Evolutionary conservation across 2,113 vertebrate genomes (phyloP).

Genomic region (Triplophysa siluroides): DNA sequence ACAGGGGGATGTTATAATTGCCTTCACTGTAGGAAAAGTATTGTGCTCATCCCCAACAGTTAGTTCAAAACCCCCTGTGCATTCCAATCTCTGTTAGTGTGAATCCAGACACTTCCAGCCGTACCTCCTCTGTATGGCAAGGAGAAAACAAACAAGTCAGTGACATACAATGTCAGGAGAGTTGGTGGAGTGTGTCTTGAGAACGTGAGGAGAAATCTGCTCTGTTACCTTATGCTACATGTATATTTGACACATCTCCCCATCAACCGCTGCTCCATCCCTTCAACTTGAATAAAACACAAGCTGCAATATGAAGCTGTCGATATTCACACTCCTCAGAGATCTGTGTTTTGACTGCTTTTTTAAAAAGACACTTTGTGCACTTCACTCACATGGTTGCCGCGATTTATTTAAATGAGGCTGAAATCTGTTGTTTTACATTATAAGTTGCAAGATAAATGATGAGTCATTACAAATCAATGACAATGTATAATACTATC

Average conservation of each 20-base stretch:
- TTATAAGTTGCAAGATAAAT: no score
- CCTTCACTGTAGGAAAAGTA: conserved; percentile 4
- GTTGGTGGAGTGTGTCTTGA: conserved; percentile 1
- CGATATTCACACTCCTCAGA: background rate
- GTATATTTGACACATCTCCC: conserved; percentile 20
- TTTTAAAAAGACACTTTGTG: background rate
- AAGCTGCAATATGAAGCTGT: background rate
- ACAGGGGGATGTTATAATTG: conserved; percentile 29
- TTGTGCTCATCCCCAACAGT: conserved; percentile 16
- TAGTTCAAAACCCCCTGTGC: background rate
- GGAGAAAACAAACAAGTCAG: conserved; percentile 25
- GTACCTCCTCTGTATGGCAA: conserved; percentile 2
- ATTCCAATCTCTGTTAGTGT: conserved; percentile 11
- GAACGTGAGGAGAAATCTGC: conserved; percentile 3
- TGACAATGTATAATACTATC: no score
- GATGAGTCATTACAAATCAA: no score
- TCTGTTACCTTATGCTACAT: conserved; percentile 18
- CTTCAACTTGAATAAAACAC: background rate
- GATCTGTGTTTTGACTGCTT: background rate
- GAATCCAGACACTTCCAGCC: conserved; percentile 17
- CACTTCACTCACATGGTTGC: background rate
- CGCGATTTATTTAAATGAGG: background rate
- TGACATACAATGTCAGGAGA: conserved; percentile 26
- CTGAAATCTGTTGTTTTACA: background rate
- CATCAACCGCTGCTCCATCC: conserved; percentile 2